Base-by-base conservation (phyloP, 2,888 invertebrate species). In the Capitulum mitella region DNA sequence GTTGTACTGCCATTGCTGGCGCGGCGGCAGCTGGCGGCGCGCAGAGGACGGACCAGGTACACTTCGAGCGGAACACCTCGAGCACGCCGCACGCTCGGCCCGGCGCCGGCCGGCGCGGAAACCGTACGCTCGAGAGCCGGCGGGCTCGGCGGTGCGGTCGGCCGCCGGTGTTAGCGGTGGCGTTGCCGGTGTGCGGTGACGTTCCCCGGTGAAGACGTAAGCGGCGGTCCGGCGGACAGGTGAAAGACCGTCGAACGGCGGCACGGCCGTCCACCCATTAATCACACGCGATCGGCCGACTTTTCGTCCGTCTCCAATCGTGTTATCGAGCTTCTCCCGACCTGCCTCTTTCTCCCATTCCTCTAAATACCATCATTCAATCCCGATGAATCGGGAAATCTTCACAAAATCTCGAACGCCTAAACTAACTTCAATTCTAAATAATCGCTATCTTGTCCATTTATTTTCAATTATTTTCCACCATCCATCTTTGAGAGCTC, bases 371-470 rank as follows among this genome's bases (percentile, higher is more conserved):
- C 70, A 37, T 37, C 70, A 40, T 70, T 70, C 70, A 70, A 40
- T 70, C 70, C 37, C 37, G 70, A 70, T 70, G 70, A 70, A 70
- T 70, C 70, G 70, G 70, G 70, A 70, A 70, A 70, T 40, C 70
- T 70, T 37, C 37, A 70, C 37, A 70, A 37, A 70, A 70, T 70
- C 22, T 26, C 26, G 40, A 29, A 26, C 70, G 70, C 70, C 70
- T 70, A 70, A 70, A 70, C 70, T 40, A 70, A 70, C 70, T 70
- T 40, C 70, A 70, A 70, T 37, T 70, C 70, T 40, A 70, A 70
- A 70, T 70, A 70, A 70, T 70, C 70, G 70, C 70, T 40, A 70
- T 40, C 70, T 70, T 70, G 70, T 70, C 70, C 70, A 70, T 70
- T 40, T 40, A 70, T 70, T 40, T 70, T 40, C 40, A 40, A 70